Evolutionary conservation across 2,797 vertebrate species (phyloP).

Genomic region (Thaleichthys pacificus): DNA sequence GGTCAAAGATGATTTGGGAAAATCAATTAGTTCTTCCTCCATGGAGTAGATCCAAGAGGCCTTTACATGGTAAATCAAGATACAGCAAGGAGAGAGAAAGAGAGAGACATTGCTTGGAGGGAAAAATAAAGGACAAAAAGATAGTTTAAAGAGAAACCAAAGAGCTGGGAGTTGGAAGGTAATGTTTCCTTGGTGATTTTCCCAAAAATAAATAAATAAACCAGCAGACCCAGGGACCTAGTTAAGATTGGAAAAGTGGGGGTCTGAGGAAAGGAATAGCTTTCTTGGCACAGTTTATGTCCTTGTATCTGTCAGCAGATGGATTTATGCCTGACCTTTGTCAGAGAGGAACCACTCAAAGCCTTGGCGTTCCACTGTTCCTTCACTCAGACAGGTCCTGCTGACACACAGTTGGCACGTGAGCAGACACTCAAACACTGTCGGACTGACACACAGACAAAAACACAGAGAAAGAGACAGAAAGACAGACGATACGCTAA

Average conservation of each 20-base stretch:
- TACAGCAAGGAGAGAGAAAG: not conserved
- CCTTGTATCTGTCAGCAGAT: slow-evolving; percentile 24
- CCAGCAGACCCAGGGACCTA: too few relatives aligned
- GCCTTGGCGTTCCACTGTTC: not conserved
- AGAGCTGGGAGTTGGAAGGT: not conserved
- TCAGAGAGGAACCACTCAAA: slow-evolving; percentile 19
- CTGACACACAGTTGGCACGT: not conserved
- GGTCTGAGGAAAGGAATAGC: not conserved
- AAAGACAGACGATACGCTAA: not conserved
- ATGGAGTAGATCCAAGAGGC: slow-evolving; percentile 3
- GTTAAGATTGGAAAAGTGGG: not conserved
- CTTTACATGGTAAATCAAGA: not conserved
- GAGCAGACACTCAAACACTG: too few relatives aligned
- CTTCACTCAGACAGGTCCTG: not conserved
- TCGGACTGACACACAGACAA: not conserved
- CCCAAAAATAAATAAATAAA: too few relatives aligned
- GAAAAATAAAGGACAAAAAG: not conserved
- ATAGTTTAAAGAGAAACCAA: not conserved
- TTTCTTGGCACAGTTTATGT: slow-evolving; percentile 3
- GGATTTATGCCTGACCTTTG: slow-evolving; percentile 44
- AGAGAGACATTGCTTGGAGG: not conserved
- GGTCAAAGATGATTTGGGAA: not conserved
- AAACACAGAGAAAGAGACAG: not conserved
- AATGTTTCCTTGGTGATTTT: too few relatives aligned
- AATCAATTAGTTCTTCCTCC: not conserved